These are phyloP conservation scores for Pagrus major DNA, from an alignment of 2,113 vertebrate species.

Conservation along the genomic window DNA sequence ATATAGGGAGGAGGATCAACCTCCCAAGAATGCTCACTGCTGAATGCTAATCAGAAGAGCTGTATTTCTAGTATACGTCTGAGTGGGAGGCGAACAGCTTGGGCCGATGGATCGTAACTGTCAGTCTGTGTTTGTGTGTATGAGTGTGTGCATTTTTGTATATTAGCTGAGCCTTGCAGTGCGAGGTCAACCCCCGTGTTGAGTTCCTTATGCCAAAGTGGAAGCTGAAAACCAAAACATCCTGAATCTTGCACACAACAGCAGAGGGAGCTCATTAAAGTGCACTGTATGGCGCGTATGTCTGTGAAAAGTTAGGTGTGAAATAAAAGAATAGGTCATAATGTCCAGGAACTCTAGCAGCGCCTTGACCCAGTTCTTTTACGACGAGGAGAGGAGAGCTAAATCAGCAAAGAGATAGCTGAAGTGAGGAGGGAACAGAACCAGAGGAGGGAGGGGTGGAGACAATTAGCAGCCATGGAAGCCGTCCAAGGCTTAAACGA, in stretches of 20 bases:
- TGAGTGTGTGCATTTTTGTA: slow-evolving; percentile 30
- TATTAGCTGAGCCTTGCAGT: slow-evolving; percentile 16
- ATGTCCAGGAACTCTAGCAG: slow-evolving; percentile 16
- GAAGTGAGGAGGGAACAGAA: slow-evolving; percentile 34
- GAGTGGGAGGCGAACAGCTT: slow-evolving; percentile 41
- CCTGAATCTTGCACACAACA: slow-evolving; percentile 24
- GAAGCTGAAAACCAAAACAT: slow-evolving; percentile 39
- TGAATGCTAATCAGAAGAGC: slow-evolving; percentile 41
- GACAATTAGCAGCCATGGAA: slow-evolving; percentile 52
- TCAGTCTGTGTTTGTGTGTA: too few relatives aligned
- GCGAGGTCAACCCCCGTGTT: slow-evolving; percentile 34
- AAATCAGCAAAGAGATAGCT: slow-evolving; percentile 49
- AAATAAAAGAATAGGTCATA: not conserved
- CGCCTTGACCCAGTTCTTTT: slow-evolving; percentile 60
- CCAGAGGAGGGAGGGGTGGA: slow-evolving; percentile 27
- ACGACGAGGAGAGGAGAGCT: slow-evolving; percentile 35
- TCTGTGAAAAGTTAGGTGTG: slow-evolving; percentile 32
- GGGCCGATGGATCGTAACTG: slow-evolving; percentile 33
- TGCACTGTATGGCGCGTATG: not conserved
- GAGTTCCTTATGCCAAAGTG: slow-evolving; percentile 20
- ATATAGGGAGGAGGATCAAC: slow-evolving; percentile 22
- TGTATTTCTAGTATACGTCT: slow-evolving; percentile 26
- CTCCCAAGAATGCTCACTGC: slow-evolving; percentile 3
- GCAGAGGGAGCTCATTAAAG: slow-evolving; percentile 22
- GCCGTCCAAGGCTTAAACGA: slow-evolving; percentile 33